phyloP scores from a whole-genome alignment of 2,888 invertebrate species.

The Leuctra nigra region DNA sequence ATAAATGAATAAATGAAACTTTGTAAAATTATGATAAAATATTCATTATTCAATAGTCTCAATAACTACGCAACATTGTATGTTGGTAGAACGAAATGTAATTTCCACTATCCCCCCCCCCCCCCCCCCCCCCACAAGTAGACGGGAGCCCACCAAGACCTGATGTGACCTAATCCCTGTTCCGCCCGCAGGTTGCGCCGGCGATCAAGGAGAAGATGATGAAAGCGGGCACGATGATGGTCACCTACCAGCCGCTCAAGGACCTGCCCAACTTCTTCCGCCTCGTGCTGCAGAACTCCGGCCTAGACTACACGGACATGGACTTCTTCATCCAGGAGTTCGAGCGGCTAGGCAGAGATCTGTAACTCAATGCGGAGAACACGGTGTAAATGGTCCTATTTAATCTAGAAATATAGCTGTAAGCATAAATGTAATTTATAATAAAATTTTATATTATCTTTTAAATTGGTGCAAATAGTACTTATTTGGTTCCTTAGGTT shows the following conservation, averaged over 20 bases:
- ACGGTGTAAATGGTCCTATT: background rate
- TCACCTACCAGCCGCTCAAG: slow-evolving; percentile 89
- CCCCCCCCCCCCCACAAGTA: slow-evolving; percentile 66
- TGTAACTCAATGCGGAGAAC: no score
- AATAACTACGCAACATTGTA: no score
- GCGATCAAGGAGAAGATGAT: slow-evolving; percentile 94
- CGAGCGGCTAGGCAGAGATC: slow-evolving; percentile 70
- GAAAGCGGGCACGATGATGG: slow-evolving; percentile 90
- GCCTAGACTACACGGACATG: slow-evolving; percentile 75
- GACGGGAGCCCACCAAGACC: slow-evolving; percentile 49
- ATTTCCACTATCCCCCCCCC: no score
- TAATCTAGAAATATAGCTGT: background rate
- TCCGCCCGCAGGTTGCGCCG: slow-evolving; percentile 61
- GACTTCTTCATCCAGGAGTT: slow-evolving; percentile 82
- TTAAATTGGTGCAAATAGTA: no score
- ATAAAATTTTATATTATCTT: no score
- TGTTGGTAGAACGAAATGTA: no score
- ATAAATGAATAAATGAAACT: no score
- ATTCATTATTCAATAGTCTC: no score
- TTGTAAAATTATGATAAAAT: no score
- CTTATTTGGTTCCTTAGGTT: no score
- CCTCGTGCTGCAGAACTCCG: slow-evolving; percentile 87
- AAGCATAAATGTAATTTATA: background rate
- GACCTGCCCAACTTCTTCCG: slow-evolving; percentile 90
- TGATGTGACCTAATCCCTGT: slow-evolving; percentile 60